Conservation (phyloP, 2,113 vertebrate species). For the Poeciliopsis retropinna region DNA sequence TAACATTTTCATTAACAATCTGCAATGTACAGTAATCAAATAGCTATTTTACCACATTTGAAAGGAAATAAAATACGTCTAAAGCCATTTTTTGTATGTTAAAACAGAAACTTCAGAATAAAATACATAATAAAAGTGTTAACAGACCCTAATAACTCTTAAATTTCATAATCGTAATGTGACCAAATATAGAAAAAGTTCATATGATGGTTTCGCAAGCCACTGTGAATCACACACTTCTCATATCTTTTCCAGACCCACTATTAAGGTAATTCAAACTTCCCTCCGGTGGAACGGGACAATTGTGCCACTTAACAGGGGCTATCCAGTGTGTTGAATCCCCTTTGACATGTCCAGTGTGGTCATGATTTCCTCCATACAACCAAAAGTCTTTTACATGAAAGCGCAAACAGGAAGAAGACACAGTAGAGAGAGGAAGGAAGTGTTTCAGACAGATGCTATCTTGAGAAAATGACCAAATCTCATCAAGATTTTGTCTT, state of each 20-base stretch:
- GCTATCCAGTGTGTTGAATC: slow-evolving; percentile 26
- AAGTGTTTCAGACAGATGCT: slow-evolving; percentile 66
- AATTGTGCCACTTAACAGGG: slow-evolving; percentile 52
- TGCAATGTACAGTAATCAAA: too few relatives aligned
- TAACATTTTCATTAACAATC: too few relatives aligned
- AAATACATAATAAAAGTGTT: not conserved
- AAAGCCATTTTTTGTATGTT: too few relatives aligned
- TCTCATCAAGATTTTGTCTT: slow-evolving; percentile 38
- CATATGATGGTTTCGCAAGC: not conserved
- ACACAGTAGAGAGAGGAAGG: slow-evolving; percentile 53
- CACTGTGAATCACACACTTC: not conserved
- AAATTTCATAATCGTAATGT: not conserved
- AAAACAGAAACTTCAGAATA: too few relatives aligned
- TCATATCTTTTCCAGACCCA: slow-evolving; percentile 15
- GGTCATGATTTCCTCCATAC: slow-evolving; percentile 13
- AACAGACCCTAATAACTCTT: not conserved
- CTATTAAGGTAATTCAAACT: slow-evolving; percentile 34
- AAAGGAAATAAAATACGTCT: too few relatives aligned
- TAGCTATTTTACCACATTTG: too few relatives aligned
- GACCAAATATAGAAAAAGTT: not conserved
- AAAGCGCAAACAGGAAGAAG: slow-evolving; percentile 53
- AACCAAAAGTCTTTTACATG: slow-evolving; percentile 9
- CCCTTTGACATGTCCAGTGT: slow-evolving; percentile 13
- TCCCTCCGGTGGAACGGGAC: slow-evolving; percentile 56
- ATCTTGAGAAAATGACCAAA: slow-evolving; percentile 66